A percentile compares a stretch with the other conserved stretches of the same genome.
These are phyloP conservation scores for Dolichotis patagonum DNA, from an alignment of 2,113 vertebrate species.

Conservation along the genomic window DNA sequence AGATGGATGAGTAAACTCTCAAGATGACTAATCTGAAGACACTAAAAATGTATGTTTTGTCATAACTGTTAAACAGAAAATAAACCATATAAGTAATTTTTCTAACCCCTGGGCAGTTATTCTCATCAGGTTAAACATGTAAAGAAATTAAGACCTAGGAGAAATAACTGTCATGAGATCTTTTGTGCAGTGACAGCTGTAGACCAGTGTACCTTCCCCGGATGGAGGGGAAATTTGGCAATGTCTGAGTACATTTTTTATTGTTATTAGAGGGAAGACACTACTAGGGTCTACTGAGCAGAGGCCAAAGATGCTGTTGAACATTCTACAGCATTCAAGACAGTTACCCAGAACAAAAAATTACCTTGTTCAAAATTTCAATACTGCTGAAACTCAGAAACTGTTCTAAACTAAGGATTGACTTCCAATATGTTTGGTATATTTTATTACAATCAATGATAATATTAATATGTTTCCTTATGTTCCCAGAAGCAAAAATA, in stretches of 20 bases:
- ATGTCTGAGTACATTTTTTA: background rate
- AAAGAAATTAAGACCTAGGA: background rate
- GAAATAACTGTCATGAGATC: background rate
- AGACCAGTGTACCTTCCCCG: background rate
- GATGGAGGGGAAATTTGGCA: background rate
- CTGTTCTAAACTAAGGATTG: background rate
- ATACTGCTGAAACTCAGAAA: background rate
- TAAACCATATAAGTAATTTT: background rate
- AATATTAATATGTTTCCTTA: background rate
- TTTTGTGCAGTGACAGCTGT: background rate
- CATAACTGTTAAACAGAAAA: slow-evolving; percentile 36
- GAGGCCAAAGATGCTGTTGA: background rate
- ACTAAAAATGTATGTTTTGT: slow-evolving; percentile 8
- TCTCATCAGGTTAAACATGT: background rate
- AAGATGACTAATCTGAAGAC: slow-evolving; percentile 53
- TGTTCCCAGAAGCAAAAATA: background rate
- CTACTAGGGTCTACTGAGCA: background rate
- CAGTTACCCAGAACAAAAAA: background rate
- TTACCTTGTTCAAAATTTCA: background rate
- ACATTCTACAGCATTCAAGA: background rate
- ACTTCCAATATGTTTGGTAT: background rate
- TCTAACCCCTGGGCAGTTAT: background rate
- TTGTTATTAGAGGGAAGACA: background rate
- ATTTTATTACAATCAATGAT: background rate
- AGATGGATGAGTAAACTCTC: slow-evolving; percentile 28